phyloP scores from a whole-genome alignment of 2,888 invertebrate species.

The Lepidochitona cinerea region DNA sequence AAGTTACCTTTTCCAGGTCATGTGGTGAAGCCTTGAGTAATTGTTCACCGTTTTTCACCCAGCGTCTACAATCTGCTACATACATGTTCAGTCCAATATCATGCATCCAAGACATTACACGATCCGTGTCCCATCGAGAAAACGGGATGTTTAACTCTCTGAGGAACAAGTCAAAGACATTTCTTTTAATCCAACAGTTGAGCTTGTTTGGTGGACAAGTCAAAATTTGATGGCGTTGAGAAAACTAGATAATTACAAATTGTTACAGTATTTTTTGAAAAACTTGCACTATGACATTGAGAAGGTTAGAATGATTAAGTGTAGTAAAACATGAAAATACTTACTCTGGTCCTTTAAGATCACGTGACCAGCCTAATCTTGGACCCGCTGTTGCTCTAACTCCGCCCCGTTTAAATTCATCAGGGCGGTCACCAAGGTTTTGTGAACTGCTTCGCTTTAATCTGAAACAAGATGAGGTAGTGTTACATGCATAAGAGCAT shows the following conservation, averaged over 20 bases:
- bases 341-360: conserved; percentile 52
- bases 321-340: conserved; percentile 18
- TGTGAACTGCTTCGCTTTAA: conserved; percentile 73
- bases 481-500: too few species aligned
- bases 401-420: conserved; percentile 77
- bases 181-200: too few species aligned
- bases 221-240: too few species aligned
- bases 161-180: conserved; percentile 42
- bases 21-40: conserved; percentile 82
- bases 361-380: conserved; percentile 78
- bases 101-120: conserved; percentile 73
- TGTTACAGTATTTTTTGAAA: too few species aligned
- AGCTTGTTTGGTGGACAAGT: too few species aligned
- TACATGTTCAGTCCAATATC: conserved; percentile 75
- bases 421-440: conserved; percentile 60
- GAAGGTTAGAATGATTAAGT: too few species aligned
- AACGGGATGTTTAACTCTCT: conserved; percentile 82
- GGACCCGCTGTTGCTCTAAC: conserved; percentile 82
- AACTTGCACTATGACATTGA: too few species aligned
- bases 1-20: conserved; percentile 85
- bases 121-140: conserved; percentile 83
- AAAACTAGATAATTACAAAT: too few species aligned
- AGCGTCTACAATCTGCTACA: conserved; percentile 83
- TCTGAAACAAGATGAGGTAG: conserved; percentile 34
- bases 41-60: conserved; percentile 86